Base-by-base conservation (phyloP, 2,797 vertebrate genomes). In the Eupleurogrammus muticus region DNA sequence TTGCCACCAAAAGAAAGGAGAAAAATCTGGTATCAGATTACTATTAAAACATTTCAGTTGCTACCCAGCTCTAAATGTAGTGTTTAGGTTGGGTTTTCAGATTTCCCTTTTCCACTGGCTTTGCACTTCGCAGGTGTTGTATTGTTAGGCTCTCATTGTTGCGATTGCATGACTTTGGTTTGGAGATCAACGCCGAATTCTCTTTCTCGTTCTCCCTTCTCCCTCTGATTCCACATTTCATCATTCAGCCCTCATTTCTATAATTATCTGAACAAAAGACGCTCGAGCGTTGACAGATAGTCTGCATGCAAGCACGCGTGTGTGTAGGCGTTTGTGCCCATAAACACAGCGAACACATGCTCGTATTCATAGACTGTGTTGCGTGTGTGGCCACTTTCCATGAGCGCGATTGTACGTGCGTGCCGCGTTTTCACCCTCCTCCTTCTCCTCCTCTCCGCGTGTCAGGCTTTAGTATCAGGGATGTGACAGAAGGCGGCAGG, bases 401-500 rank as follows among this genome's bases (percentile, higher is more conserved):
- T 40, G 3, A 19, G 58, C 51, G 57, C 69, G 57, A 7, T 48
- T 48, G 36, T 66, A 21, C 50, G 46, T 23, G 34, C 19, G 40
- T 3, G 60, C 38, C 38, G 34, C 55, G 21, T 82, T 70, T 77
- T 17, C 28, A 13, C 57, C 66, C 57, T 56, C 28, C 65, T 63
- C 28, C 24, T 60, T 64, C 57, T 56, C 28, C 65, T 63, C 3
- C 14, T 74, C 57, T 52, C 66, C 4, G 75, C 23, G 69, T 84
- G 88, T 80, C 82, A 82, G 90, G 90, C 87, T 93, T 92, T 92
- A 90, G 94, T 94, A 94, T 94, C 92, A 89, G 75, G 57, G 72
- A 81, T 66, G 87, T 88, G 83, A 86, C 85, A 85, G 82, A 73
- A 85, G 79, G 78, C 42, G 40, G 84, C 82, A 77, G 80, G n/a